These are phyloP conservation scores for Tringa solitaria DNA, from an alignment of 2,113 vertebrate species.

Conservation along the genomic window DNA sequence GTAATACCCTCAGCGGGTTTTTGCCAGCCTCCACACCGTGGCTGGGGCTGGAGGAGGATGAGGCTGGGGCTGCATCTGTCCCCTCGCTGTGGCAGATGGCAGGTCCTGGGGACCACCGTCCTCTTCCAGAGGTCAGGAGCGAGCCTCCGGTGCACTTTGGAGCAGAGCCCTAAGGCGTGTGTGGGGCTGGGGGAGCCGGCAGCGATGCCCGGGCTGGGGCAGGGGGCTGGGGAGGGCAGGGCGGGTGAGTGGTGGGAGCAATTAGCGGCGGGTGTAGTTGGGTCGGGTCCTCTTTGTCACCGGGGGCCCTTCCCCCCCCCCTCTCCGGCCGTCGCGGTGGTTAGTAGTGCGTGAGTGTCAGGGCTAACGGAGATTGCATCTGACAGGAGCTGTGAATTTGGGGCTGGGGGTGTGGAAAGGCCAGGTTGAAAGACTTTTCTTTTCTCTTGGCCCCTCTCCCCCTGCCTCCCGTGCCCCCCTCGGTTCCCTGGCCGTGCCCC, in stretches of 20 bases:
- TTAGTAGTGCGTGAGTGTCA: slow-evolving; percentile 14
- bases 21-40: neutral
- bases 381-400: slow-evolving; percentile 50
- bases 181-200: neutral
- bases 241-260: neutral
- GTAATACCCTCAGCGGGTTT: too few species aligned
- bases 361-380: slow-evolving; percentile 23
- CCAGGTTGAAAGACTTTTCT: slow-evolving; percentile 32
- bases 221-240: neutral
- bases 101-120: neutral
- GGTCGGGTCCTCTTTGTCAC: slow-evolving; percentile 42
- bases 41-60: neutral
- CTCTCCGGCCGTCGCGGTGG: neutral
- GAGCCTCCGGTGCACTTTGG: neutral
- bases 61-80: neutral
- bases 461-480: neutral
- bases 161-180: neutral
- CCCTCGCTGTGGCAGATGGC: fast-evolving
- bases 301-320: neutral
- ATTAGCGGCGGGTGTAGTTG: slow-evolving; percentile 29
- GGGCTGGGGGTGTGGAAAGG: slow-evolving; percentile 3
- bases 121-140: too few species aligned
- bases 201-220: neutral
- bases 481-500: neutral
- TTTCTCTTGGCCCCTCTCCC: neutral